These are phyloP conservation scores for Neuroterus valhalla DNA, from an alignment of 1,140 invertebrate species.

Conservation along the genomic window DNA sequence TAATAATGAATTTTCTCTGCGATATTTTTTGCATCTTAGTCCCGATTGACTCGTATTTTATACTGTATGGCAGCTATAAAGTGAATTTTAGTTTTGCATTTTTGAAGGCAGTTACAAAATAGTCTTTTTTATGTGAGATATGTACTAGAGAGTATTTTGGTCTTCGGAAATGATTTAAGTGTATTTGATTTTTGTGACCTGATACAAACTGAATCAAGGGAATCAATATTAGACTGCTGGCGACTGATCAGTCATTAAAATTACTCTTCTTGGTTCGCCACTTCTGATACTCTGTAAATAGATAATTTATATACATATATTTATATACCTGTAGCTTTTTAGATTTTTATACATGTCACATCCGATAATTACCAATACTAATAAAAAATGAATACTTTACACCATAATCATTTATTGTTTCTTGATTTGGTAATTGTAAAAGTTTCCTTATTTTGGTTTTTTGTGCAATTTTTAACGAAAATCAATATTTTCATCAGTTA, in stretches of 20 bases:
- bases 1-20: background rate
- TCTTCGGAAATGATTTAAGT: background rate
- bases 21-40: background rate
- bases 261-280: background rate
- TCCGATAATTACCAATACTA: background rate
- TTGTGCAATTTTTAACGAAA: too few relatives aligned
- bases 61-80: background rate
- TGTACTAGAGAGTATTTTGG: background rate
- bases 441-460: too few relatives aligned
- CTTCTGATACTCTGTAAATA: constrained; percentile 22
- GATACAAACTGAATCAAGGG: background rate
- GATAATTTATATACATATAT: constrained; percentile 35
- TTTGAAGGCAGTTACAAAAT: constrained; percentile 7
- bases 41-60: background rate
- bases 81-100: background rate
- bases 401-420: background rate
- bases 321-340: constrained; percentile 36
- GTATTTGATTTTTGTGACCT: constrained; percentile 9
- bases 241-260: background rate
- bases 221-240: constrained; percentile 12
- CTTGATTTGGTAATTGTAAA: background rate
- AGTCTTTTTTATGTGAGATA: background rate
- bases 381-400: background rate
- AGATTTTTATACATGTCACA: constrained; percentile 18
- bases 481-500: too few relatives aligned